Evolutionary conservation across 2,797 vertebrate species (phyloP).

Genomic region (Valencia hispanica): DNA sequence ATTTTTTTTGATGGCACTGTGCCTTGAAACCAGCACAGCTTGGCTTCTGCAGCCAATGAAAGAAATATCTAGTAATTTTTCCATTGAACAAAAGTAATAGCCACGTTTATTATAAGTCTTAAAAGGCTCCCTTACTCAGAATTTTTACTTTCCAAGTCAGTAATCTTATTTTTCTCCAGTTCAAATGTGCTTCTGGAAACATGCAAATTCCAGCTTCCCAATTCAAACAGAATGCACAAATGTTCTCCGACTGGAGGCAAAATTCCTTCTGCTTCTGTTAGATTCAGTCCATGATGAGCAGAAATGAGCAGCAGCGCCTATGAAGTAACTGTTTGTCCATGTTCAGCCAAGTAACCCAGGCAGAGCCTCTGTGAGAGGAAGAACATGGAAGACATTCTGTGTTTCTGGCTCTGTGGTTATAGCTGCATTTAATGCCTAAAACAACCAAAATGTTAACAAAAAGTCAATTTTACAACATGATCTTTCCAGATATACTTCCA

Average conservation of each 20-base stretch:
- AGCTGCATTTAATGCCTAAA: neutral
- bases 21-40: neutral
- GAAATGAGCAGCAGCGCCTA: neutral
- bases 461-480: neutral
- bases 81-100: neutral
- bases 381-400: neutral
- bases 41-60: neutral
- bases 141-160: neutral
- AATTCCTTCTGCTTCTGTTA: neutral
- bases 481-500: neutral
- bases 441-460: neutral
- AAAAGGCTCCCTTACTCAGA: neutral
- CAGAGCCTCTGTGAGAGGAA: neutral
- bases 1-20: neutral
- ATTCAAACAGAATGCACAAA: neutral
- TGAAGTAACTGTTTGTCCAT: conserved; percentile 5
- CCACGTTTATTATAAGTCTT: neutral
- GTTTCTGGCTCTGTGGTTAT: conserved; percentile 1
- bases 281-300: neutral
- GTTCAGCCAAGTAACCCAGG: conserved; percentile 5
- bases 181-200: neutral
- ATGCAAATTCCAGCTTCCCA: neutral
- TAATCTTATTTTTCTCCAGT: neutral
- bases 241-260: neutral
- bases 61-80: neutral